Base-by-base conservation (phyloP, 2,888 invertebrate species). In the Amorpha juglandis region DNA sequence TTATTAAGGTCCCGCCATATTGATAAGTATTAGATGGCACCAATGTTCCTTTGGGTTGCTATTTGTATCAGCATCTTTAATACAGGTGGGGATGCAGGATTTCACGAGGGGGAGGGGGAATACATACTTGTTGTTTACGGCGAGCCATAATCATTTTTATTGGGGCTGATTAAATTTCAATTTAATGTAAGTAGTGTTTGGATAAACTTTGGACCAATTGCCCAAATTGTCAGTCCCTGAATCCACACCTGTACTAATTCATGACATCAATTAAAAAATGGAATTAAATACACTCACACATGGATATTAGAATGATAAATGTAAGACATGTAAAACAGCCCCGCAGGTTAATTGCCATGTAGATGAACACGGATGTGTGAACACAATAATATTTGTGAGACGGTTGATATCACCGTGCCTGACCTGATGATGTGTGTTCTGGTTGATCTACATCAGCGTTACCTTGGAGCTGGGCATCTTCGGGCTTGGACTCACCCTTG, bases 381-480 rank as follows among this genome's bases (percentile, higher is more conserved):
- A 80, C 77, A 81, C 76, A 78, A 71, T 67, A 68, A 71, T 66
- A 70, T 74, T 65, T 27, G 51, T 16, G 16, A 58, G 66, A 70
- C 63, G 67, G 70, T 64, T 67, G 71, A 70, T 68, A 62, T 58
- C 50, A 66, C 42, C 62, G 70, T 74, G 74, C 78, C 90, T 90
- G 87, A 89, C 89, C 89, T 89, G 69, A 64, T 68, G 71, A 69
- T 69, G 72, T 74, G 67, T 76, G 75, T 69, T 80, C 82, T 62
- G 77, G 87, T 86, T 86, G 87, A 86, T 91, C 91, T 88, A 92
- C 90, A 87, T 89, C 89, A 68, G 84, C 78, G 73, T 89, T 92
- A 89, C 91, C 89, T 88, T 84, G 86, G 79, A 81, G 80, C 76
- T 81, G 81, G 63, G 81, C 70, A 64, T 75, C 78, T 69, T 73